phyloP scores from a whole-genome alignment of 2,113 vertebrate genomes.

The Stegostoma tigrinum region DNA sequence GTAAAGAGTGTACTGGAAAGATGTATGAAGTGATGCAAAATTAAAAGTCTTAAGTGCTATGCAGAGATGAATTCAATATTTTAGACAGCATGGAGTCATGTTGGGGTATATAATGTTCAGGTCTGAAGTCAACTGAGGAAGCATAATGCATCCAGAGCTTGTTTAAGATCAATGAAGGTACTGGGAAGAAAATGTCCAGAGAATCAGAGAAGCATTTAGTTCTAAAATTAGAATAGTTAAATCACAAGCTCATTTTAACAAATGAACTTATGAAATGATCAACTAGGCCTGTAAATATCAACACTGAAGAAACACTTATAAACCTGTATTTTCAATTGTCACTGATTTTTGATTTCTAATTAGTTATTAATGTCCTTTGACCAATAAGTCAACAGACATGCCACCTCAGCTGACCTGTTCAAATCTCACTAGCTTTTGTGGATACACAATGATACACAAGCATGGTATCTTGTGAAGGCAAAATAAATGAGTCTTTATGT shows the following conservation, averaged over 20 bases:
- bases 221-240: neutral
- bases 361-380: neutral
- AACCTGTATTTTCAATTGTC: neutral
- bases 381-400: neutral
- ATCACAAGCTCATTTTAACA: neutral
- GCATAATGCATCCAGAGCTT: neutral
- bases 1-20: neutral
- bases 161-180: neutral
- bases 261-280: neutral
- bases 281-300: neutral
- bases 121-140: neutral
- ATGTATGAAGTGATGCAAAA: neutral
- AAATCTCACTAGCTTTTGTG: neutral
- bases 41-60: neutral
- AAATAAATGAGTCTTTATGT: neutral
- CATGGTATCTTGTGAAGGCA: neutral
- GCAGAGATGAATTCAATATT: neutral
- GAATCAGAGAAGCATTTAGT: neutral
- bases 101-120: neutral
- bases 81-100: neutral
- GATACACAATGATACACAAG: neutral
- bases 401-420: neutral
- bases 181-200: neutral
- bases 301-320: neutral
- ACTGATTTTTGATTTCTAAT: neutral